Base-by-base conservation (phyloP, 2,113 vertebrate genomes). In the Cryptotis parvus region DNA sequence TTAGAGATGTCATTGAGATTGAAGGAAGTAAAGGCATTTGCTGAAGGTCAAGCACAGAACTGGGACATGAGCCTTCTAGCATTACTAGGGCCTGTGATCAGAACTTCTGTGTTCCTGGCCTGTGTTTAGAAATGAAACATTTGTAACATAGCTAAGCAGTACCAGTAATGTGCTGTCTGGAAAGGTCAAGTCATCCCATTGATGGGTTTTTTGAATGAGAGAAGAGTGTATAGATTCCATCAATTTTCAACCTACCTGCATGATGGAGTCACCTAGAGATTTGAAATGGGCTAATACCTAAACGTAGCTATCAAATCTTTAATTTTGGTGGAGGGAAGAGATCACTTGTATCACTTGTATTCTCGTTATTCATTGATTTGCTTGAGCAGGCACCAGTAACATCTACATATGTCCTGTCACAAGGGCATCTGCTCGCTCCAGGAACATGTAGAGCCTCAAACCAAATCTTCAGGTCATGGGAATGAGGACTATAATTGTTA, bases 1-100 rank as follows among this genome's bases (percentile, higher is more conserved):
- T 70, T 70, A 77, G n/a, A 72, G 81, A 52, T 84, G 69, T 92
- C 78, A 87, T 31, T 61, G 69, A 87, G 69, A 29, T 63, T 49
- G 33, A 63, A n/a, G 68, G 27, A 77, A 9, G 35, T 79, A 87
- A 90, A 66, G n/a, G 66, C 70, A 61, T 43, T 84, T 61, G 55
- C 22, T 55, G 11, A 52, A 86, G 33, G 41, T 88, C 61, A 75
- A 76, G 43, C 27, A 26, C 41, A 86, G n/a, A 81, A 33, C 52
- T 74, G 26, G 31, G 35, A 7, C 80, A 0, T 84, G 78, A 84
- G 26, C 12, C 41, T 39, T 3, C 14, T 77, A 27, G 63, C 35
- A 41, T 77, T 68, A 41, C 66, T 81, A 37, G 61, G 77, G 29
- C 45, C 43, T 9, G 3, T 24, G 14, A n/a, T 74, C 27, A 26